Percentiles rank a stretch among this genome's conserved stretches.
Conservation (phyloP, 1,140 invertebrate genomes). For the Scaptomyza hsui region DNA sequence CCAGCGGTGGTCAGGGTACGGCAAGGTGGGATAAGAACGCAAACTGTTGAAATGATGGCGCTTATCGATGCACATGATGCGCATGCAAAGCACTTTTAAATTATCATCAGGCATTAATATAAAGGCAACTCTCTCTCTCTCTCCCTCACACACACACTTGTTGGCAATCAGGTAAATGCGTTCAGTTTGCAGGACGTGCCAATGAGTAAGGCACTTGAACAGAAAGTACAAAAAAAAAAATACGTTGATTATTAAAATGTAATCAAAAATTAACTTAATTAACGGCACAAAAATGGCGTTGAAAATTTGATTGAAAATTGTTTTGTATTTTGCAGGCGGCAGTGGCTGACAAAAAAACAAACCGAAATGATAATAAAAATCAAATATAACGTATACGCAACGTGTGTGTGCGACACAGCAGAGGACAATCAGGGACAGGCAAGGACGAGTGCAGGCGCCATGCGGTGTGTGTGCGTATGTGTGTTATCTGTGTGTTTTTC, state of each 20-base stretch:
- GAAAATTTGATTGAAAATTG: conserved; percentile 53
- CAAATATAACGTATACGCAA: conserved; percentile 70
- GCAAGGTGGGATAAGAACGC: not conserved
- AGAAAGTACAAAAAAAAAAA: conserved; percentile 22
- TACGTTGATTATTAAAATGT: conserved; percentile 79
- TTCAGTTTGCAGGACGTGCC: conserved; percentile 44
- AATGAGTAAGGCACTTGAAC: conserved; percentile 46
- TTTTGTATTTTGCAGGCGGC: conserved; percentile 19
- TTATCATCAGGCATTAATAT: conserved; percentile 76
- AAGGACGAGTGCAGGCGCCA: conserved; percentile 23
- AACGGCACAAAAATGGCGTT: conserved; percentile 57
- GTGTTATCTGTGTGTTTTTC: conserved; percentile 36
- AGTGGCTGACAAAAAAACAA: no score
- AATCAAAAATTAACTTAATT: conserved; percentile 82
- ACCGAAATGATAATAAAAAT: conserved; percentile 67
- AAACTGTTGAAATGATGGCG: conserved; percentile 47
- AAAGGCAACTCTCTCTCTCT: conserved; percentile 24
- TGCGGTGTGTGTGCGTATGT: conserved; percentile 23
- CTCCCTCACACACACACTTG: not conserved
- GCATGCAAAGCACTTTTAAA: conserved; percentile 77
- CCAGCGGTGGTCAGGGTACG: not conserved
- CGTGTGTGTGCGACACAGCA: conserved; percentile 35
- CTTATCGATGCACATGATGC: conserved; percentile 77
- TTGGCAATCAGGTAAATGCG: conserved; percentile 21
- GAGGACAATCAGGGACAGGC: conserved; percentile 35